Evolutionary conservation across 2,113 vertebrate genomes (phyloP), one percentile per base, ranked within the genome.

Genomic region (Rafetus swinhoei): DNA sequence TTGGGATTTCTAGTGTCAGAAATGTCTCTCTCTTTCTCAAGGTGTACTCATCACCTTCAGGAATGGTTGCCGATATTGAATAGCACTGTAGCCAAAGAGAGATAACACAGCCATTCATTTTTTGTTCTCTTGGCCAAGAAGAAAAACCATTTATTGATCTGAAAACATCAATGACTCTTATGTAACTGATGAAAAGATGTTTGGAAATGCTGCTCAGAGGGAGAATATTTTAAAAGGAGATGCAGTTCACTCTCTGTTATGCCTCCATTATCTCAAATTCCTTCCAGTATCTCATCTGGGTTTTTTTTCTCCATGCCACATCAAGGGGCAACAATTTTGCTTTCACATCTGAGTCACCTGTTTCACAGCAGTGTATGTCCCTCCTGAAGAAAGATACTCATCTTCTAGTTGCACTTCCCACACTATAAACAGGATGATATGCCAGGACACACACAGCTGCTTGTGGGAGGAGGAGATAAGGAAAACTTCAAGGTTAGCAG

Each of bases 181-280:
- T 15, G 85, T 96, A 97, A 96, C 95, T 96, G 95, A 97, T 97
- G 96, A 88, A 93, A 95, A 96, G 94, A 95, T 97, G 94, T 94
- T 97, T 94, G 86, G 94, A 91, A 97, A 97, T 96, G 94, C 95
- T 97, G 95, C 94, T 96, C 95, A 95, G 91, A 95, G 90, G 95
- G 95, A 96, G 95, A 96, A 69, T 92, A 96, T 97, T 94, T 96
- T 96, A 96, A 97, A 97, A 94, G 94, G 94, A 76, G 76, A 96
- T 94, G 93, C 91, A 88, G 83, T 96, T 96, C 90, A 94, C 89
- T 95, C 89, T 89, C 93, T 82, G 9, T 95, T 93, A 76, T 81
- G 55, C 86, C 88, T 95, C 94, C 93, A 82, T 94, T 96, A 96
- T 94, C 93, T 95, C 84, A 54, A 72, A 72, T 72, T 72, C 16